A percentile compares a stretch with the other conserved stretches of the same genome.
Evolutionary conservation across 2,113 vertebrate species (phyloP).

Genomic region (Phaetusa simplex): DNA sequence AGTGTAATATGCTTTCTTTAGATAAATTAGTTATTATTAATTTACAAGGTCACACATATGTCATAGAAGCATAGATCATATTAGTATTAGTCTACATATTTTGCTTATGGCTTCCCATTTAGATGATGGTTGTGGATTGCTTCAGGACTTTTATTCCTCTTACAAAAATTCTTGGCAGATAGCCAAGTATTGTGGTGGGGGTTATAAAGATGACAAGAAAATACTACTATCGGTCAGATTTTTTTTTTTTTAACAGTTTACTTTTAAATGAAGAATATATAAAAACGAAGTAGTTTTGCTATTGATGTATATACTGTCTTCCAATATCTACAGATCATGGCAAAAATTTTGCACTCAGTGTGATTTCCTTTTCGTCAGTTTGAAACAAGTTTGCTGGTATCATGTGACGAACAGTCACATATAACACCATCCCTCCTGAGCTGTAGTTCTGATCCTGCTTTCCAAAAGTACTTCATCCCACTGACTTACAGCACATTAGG

Average conservation of each 20-base stretch:
- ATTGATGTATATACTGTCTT: background rate
- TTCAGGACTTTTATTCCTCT: background rate
- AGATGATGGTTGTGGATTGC: background rate
- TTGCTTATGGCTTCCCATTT: background rate
- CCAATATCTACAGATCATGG: fast-evolving
- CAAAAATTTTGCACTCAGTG: background rate
- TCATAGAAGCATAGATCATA: background rate
- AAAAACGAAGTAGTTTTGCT: background rate
- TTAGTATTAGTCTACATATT: background rate
- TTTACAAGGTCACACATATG: background rate
- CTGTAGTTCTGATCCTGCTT: background rate
- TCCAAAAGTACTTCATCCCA: background rate
- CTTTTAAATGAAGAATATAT: background rate
- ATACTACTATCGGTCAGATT: background rate
- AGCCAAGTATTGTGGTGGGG: background rate
- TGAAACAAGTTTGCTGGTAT: background rate
- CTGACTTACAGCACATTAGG: background rate
- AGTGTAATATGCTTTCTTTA: background rate
- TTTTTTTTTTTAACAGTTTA: background rate
- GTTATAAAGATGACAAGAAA: background rate
- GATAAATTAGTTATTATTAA: background rate
- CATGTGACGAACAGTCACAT: background rate
- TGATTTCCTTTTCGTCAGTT: background rate
- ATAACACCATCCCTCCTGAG: background rate
- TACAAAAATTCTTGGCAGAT: background rate